Conservation (phyloP, 2,888 invertebrate species). For the Platycheirus albimanus region DNA sequence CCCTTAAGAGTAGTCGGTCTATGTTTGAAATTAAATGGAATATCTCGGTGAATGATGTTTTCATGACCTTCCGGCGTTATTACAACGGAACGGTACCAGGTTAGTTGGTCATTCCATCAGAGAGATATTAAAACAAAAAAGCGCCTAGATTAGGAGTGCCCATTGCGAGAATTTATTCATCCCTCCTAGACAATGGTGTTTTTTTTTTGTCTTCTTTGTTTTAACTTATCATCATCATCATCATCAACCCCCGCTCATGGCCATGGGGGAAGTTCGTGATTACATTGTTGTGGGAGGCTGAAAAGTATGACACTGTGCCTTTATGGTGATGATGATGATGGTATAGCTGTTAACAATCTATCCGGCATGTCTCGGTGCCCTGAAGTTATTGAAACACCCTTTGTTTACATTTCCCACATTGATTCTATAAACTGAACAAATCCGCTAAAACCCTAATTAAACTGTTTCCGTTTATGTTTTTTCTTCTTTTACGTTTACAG, state of each 20-base stretch:
- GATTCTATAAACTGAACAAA: background rate
- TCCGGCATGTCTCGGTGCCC: background rate
- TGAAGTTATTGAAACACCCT: constrained; percentile 2
- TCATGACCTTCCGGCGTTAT: constrained; percentile 62
- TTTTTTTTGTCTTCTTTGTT: constrained; percentile 22
- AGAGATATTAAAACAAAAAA: background rate
- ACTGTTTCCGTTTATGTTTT: too few species aligned
- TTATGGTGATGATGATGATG: constrained; percentile 12
- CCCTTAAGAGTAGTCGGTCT: constrained; percentile 38
- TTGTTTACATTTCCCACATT: background rate
- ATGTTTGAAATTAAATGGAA: constrained; percentile 61
- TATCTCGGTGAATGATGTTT: constrained; percentile 36
- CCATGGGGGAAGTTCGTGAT: constrained; percentile 43
- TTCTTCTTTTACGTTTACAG: constrained; percentile 83
- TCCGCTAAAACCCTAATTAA: constrained; percentile 30
- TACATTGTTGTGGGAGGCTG: constrained; percentile 25
- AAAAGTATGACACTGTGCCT: constrained; percentile 4
- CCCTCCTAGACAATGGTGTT: constrained; percentile 31
- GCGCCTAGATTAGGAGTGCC: constrained; percentile 23
- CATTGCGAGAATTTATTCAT: constrained; percentile 6
- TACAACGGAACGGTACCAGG: constrained; percentile 48
- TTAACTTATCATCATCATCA: constrained; percentile 15
- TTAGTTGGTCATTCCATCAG: constrained; percentile 51
- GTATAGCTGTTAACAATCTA: constrained; percentile 6
- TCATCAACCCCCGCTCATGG: constrained; percentile 25